These are phyloP conservation scores for Rhegmatorhina hoffmannsi DNA, from an alignment of 2,113 vertebrate species.

Conservation along the genomic window DNA sequence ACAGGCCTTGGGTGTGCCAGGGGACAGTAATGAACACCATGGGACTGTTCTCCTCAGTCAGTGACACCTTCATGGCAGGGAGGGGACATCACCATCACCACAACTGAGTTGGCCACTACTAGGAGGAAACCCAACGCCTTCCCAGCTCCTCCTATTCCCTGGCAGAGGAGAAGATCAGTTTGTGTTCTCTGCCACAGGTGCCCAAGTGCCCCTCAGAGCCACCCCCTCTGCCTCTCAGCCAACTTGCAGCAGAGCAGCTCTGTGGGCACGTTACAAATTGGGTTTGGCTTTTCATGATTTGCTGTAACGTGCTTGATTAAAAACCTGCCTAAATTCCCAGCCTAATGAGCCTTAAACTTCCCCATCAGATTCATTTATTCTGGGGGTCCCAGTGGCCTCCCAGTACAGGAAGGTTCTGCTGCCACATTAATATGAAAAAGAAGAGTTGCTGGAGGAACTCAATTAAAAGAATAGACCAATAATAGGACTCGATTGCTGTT, in stretches of 20 bases:
- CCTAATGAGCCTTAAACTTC: conserved; percentile 72
- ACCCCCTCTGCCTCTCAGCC: neutral
- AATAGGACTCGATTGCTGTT: neutral
- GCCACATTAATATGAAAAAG: conserved; percentile 50
- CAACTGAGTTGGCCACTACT: neutral
- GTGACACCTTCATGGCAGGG: neutral
- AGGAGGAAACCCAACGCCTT: neutral
- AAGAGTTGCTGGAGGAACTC: conserved; percentile 35
- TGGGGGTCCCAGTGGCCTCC: conserved; percentile 28
- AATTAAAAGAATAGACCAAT: conserved; percentile 24
- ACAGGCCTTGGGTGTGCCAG: neutral
- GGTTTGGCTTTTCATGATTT: conserved; percentile 58
- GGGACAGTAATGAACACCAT: neutral
- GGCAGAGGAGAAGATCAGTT: neutral
- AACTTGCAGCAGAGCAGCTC: neutral
- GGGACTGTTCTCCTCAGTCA: neutral
- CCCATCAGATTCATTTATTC: conserved; percentile 70
- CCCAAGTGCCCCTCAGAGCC: neutral
- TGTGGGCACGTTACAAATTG: neutral
- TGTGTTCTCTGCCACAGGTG: neutral
- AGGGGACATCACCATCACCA: neutral
- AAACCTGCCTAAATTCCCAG: conserved; percentile 63
- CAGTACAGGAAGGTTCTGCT: neutral
- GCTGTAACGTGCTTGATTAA: conserved; percentile 69
- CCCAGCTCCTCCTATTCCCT: neutral